Conservation (phyloP, 2,113 vertebrate genomes). For the Glareola pratincola region DNA sequence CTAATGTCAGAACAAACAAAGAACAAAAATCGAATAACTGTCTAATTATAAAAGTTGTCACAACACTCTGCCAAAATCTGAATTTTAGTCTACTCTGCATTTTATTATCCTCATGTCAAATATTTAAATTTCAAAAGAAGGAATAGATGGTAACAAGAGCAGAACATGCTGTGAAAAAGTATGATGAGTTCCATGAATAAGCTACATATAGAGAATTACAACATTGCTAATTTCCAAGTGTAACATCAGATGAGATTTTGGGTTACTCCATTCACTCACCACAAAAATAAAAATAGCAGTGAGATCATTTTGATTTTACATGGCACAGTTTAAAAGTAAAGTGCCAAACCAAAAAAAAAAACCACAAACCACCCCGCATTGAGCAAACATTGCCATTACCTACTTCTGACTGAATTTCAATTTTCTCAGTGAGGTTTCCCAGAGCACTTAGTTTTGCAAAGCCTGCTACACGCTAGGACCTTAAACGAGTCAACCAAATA, state of each 20-base stretch:
- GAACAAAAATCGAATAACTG: not conserved
- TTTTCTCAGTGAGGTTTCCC: not conserved
- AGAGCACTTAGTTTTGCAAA: not conserved
- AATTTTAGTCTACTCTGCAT: not conserved
- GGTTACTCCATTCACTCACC: not conserved
- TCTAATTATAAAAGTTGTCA: not conserved
- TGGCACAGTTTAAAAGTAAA: not conserved
- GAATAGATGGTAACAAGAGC: not conserved
- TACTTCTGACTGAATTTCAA: not conserved
- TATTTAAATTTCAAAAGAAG: not conserved
- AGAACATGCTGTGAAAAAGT: not conserved
- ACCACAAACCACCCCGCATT: not conserved
- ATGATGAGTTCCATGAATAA: not conserved
- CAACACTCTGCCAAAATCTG: not conserved
- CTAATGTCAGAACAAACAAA: not conserved
- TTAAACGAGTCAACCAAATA: not conserved
- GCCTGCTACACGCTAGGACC: not conserved
- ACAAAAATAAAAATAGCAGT: not conserved
- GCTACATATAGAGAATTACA: not conserved
- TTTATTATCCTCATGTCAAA: not conserved
- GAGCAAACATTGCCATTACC: not conserved
- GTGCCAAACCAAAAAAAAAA: not conserved
- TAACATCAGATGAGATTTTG: not conserved
- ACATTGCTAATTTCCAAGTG: not conserved
- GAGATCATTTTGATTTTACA: not conserved